Percentiles rank a stretch among this genome's conserved stretches.
These are phyloP conservation scores for Chrysocyon brachyurus DNA, from an alignment of 2,797 vertebrate species.

Conservation along the genomic window DNA sequence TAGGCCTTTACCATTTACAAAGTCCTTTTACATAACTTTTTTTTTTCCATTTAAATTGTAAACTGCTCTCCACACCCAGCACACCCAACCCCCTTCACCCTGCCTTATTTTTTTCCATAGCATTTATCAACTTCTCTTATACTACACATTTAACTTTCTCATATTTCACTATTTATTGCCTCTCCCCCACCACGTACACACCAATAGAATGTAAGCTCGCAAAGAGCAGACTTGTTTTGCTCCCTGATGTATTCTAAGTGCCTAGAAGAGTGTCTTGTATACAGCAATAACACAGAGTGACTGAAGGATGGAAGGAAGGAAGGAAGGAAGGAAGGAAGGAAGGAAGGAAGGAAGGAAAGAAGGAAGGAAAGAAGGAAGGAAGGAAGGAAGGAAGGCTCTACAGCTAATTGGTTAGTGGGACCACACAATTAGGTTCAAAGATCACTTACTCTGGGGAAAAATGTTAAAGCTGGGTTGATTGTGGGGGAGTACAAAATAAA, in stretches of 20 bases:
- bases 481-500: neutral
- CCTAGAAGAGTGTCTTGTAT: neutral
- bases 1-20: neutral
- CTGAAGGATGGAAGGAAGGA: neutral
- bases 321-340: neutral
- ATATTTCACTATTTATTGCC: neutral
- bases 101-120: neutral
- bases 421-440: neutral
- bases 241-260: neutral
- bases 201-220: neutral
- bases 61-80: neutral
- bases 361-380: neutral
- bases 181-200: neutral
- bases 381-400: neutral
- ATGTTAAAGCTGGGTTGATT: neutral
- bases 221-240: neutral
- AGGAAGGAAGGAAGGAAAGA: neutral
- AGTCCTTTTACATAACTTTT: neutral
- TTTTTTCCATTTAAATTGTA: constrained; percentile 34
- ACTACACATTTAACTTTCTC: neutral
- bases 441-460: neutral
- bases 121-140: neutral
- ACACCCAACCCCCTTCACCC: neutral
- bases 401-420: neutral
- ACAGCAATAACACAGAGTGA: neutral